Conservation (phyloP, 2,888 invertebrate species). For the Nephrotoma guestfalica region DNA sequence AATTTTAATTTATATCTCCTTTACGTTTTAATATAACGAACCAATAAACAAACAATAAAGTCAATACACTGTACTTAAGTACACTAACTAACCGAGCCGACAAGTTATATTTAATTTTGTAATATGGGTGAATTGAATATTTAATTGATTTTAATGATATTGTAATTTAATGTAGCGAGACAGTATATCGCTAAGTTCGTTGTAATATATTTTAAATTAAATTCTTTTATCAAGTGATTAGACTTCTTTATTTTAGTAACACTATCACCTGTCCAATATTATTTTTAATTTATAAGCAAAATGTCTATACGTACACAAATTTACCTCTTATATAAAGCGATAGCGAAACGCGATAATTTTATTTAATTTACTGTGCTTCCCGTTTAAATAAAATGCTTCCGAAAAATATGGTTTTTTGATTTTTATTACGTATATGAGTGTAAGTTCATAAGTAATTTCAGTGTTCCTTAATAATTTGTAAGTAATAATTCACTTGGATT, state of each 20-base stretch:
- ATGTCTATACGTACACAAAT: neutral
- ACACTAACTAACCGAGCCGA: neutral
- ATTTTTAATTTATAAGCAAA: neutral
- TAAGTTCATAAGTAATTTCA: neutral
- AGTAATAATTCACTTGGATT: no score
- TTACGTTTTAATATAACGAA: neutral
- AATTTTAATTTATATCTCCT: neutral
- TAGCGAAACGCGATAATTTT: neutral
- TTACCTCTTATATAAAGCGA: no score
- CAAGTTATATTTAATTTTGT: neutral
- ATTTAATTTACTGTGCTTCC: neutral
- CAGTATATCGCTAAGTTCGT: neutral
- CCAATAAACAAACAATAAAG: neutral
- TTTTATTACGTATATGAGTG: neutral
- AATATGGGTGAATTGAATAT: neutral
- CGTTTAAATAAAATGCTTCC: neutral
- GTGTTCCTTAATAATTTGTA: neutral
- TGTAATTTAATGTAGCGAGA: neutral
- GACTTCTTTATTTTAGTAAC: neutral
- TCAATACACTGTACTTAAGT: neutral
- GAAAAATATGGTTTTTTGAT: neutral
- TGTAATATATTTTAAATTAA: neutral
- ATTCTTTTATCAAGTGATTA: neutral
- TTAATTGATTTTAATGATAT: neutral
- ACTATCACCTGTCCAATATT: neutral